Percentiles rank a stretch among this genome's conserved stretches.
These are phyloP conservation scores for Periparus ater DNA, from an alignment of 2,797 vertebrate species.

Conservation along the genomic window DNA sequence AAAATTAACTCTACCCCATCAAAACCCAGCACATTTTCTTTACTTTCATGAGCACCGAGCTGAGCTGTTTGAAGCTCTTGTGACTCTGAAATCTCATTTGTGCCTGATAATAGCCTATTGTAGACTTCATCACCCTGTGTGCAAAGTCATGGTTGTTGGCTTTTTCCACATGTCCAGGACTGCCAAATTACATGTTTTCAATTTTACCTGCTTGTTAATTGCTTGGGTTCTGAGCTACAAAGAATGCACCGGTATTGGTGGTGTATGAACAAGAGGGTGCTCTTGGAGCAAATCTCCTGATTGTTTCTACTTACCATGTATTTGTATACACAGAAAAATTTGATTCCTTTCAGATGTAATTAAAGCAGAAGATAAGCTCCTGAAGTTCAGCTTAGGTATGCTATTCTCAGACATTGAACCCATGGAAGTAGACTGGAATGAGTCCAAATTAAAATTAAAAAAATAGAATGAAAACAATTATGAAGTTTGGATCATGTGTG, in stretches of 20 bases:
- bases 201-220: neutral
- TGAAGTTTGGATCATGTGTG: neutral
- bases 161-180: neutral
- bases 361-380: neutral
- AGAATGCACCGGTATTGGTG: neutral
- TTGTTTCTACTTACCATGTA: neutral
- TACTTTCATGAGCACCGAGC: neutral
- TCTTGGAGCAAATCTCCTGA: neutral
- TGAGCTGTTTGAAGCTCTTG: neutral
- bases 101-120: neutral
- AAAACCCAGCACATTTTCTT: neutral
- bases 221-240: neutral
- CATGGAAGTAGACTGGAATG: neutral
- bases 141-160: neutral
- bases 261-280: neutral
- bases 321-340: neutral
- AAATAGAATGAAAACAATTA: neutral
- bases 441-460: neutral
- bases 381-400: neutral
- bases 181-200: neutral
- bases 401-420: neutral
- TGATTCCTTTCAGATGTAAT: neutral
- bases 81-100: neutral
- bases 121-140: neutral
- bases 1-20: neutral